Conservation (phyloP, 2,113 vertebrate genomes). For the Platysteira castanea region DNA sequence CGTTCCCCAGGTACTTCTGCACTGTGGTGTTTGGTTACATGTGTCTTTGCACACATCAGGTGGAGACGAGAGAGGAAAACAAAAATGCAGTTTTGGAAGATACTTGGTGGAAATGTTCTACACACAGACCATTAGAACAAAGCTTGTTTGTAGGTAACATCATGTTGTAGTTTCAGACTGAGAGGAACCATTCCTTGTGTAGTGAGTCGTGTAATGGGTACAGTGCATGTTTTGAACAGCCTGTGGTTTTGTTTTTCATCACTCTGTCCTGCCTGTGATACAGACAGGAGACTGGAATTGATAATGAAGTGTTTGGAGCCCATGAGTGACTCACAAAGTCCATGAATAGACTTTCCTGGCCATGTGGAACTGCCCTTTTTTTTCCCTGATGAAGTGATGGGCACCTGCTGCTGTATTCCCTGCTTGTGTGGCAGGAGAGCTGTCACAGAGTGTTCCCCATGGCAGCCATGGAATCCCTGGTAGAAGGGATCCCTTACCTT, state of each 20-base stretch:
- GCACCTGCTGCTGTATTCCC: background rate
- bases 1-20: background rate
- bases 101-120: background rate
- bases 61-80: background rate
- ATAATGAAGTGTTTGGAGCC: background rate
- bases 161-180: background rate
- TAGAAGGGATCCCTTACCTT: background rate
- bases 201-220: accelerated
- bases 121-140: background rate
- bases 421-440: background rate
- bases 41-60: background rate
- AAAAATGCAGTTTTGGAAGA: background rate
- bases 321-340: background rate
- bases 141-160: background rate
- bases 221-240: background rate
- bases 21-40: background rate
- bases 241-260: background rate
- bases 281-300: background rate
- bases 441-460: accelerated
- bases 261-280: background rate
- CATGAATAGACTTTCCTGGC: background rate
- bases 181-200: background rate
- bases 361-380: background rate
- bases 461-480: background rate
- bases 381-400: no score